Conservation (phyloP, 2,113 vertebrate species). For the Oceanodroma tethys region DNA sequence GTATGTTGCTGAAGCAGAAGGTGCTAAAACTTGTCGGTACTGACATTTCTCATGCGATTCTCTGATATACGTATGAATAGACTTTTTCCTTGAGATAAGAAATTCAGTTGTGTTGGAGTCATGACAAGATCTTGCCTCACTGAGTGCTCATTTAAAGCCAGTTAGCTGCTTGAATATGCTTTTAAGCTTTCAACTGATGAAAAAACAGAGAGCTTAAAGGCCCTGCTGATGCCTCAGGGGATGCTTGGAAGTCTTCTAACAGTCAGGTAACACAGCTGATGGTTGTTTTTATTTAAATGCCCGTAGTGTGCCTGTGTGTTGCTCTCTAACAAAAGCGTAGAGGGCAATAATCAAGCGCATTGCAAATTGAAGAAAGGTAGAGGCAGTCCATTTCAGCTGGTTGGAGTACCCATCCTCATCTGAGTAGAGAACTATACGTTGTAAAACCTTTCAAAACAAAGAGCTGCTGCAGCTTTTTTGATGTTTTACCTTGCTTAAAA, state of each 20-base stretch:
- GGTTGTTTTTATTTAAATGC: neutral
- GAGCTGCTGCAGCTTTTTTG: neutral
- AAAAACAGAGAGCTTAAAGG: neutral
- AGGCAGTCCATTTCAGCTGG: neutral
- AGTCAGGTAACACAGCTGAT: neutral
- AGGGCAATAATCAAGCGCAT: neutral
- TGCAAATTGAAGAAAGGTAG: too few species aligned
- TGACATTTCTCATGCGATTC: neutral
- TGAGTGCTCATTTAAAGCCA: neutral
- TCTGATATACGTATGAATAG: neutral
- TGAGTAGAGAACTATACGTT: neutral
- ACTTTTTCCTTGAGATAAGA: neutral
- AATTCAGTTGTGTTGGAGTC: neutral
- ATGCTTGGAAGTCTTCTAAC: neutral
- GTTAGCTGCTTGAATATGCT: neutral
- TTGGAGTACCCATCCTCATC: neutral
- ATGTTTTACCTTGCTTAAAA: neutral
- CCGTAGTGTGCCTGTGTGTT: neutral
- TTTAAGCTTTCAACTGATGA: neutral
- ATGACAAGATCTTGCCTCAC: neutral
- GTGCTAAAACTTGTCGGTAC: neutral
- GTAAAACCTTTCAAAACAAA: neutral
- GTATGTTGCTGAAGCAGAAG: neutral
- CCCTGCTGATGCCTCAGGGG: neutral
- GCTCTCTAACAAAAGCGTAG: neutral